A percentile compares a stretch with the other conserved stretches of the same genome.
Evolutionary conservation across 2,113 vertebrate genomes (phyloP).

Genomic region (Seriola rivoliana): DNA sequence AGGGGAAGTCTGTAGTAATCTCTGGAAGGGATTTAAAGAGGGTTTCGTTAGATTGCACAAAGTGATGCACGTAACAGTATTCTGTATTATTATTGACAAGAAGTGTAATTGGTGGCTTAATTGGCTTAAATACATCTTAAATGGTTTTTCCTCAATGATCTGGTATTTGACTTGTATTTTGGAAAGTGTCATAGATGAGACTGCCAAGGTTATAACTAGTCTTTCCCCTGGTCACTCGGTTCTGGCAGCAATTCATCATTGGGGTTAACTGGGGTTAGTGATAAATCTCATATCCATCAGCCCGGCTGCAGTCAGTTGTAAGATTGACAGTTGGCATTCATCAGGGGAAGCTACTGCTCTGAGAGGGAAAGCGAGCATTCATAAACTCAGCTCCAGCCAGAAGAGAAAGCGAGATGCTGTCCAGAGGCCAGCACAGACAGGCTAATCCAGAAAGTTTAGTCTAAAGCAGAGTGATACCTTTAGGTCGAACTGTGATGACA

Average conservation of each 20-base stretch:
- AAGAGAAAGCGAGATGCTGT: conserved; percentile 33
- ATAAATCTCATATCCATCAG: conserved; percentile 42
- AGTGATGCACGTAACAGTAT: neutral
- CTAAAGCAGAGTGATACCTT: conserved; percentile 31
- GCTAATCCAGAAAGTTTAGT: conserved; percentile 58
- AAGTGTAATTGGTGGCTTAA: neutral
- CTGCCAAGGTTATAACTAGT: neutral
- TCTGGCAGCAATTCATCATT: conserved; percentile 43
- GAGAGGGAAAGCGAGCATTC: conserved; percentile 19
- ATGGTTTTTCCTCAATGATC: neutral
- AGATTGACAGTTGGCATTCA: conserved; percentile 54
- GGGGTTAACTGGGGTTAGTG: conserved; percentile 40
- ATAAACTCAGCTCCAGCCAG: conserved; percentile 35
- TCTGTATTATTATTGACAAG: neutral
- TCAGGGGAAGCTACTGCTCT: conserved; percentile 14
- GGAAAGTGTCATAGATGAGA: neutral
- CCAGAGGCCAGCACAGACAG: conserved; percentile 17
- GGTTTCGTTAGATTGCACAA: conserved; percentile 3
- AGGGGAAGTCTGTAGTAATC: conserved; percentile 9
- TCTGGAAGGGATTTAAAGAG: neutral
- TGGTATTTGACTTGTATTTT: neutral
- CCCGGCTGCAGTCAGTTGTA: conserved; percentile 13
- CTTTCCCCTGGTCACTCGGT: conserved; percentile 34
- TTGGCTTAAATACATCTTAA: neutral
- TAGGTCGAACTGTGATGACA: conserved; percentile 27